A percentile compares a stretch with the other conserved stretches of the same genome.
Conservation (phyloP, 1,140 invertebrate genomes). For the Tribolium castaneum region DNA sequence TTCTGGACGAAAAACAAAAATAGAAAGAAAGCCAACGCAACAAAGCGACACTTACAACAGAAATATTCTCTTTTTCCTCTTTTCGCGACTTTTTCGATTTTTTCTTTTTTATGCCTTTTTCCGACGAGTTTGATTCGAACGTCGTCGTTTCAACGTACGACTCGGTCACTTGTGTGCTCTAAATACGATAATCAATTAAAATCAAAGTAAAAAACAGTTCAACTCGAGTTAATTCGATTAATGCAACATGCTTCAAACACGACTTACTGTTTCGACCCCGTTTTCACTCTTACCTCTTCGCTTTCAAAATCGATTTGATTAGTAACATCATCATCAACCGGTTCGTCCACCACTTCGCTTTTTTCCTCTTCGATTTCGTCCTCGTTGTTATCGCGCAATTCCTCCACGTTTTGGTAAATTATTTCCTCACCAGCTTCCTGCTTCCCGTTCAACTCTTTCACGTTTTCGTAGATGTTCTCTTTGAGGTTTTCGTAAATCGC, state of each 20-base stretch:
- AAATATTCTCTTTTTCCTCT: conserved; percentile 73
- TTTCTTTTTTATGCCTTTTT: conserved; percentile 65
- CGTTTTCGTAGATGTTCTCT: conserved; percentile 54
- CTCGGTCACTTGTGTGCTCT: conserved; percentile 60
- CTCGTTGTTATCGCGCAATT: neutral
- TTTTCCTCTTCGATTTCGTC: conserved; percentile 4
- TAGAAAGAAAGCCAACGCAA: conserved; percentile 45
- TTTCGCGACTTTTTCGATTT: conserved; percentile 72
- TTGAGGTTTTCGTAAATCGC: conserved; percentile 25
- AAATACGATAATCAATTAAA: conserved; percentile 31
- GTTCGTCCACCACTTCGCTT: conserved; percentile 20
- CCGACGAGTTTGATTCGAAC: conserved; percentile 46
- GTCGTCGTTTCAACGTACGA: conserved; percentile 59
- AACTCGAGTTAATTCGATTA: neutral
- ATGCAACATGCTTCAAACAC: conserved; percentile 4
- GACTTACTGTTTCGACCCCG: neutral
- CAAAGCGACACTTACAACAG: conserved; percentile 67
- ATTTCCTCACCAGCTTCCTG: conserved; percentile 41
- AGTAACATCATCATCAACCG: conserved; percentile 58
- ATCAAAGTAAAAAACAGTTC: conserved; percentile 36
- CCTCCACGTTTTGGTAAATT: conserved; percentile 54
- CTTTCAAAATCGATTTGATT: conserved; percentile 61
- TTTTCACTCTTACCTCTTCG: conserved; percentile 29
- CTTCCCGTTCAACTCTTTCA: conserved; percentile 30
- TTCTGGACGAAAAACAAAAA: conserved; percentile 57